phyloP scores from a whole-genome alignment of 1,140 invertebrate genomes.

The Tetranychus urticae region DNA sequence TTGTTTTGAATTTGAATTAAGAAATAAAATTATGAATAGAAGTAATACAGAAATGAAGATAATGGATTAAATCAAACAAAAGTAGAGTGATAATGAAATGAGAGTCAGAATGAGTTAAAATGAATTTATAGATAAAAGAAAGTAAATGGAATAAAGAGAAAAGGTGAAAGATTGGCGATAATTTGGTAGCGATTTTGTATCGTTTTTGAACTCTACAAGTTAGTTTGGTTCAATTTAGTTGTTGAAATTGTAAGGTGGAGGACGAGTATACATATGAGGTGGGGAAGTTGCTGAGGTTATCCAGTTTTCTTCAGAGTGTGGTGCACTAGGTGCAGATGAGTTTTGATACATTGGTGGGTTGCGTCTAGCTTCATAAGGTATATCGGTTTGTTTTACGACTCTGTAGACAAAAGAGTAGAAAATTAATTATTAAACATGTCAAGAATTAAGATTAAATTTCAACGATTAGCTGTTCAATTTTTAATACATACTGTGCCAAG shows the following conservation, averaged over 20 bases:
- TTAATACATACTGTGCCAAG: slow-evolving; percentile 6
- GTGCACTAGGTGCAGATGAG: background rate
- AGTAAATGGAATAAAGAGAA: no score
- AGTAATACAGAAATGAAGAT: no score
- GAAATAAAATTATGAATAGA: no score
- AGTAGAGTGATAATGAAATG: no score
- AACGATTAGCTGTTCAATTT: no score
- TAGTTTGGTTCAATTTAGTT: background rate
- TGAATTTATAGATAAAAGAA: no score
- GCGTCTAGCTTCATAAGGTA: background rate
- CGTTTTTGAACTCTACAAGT: background rate
- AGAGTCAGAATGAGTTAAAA: no score
- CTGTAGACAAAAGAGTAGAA: background rate
- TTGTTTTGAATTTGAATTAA: no score
- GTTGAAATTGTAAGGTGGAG: slow-evolving; percentile 7
- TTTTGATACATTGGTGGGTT: background rate
- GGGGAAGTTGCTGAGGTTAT: slow-evolving; percentile 4
- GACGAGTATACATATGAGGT: slow-evolving; percentile 4
- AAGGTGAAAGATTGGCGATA: no score
- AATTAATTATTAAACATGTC: background rate
- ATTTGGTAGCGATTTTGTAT: no score
- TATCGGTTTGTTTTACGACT: background rate
- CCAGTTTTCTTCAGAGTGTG: slow-evolving; percentile 4
- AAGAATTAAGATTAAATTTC: no score
- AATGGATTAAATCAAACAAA: no score